Conservation (phyloP, 2,888 invertebrate species). For the Hyles lineata region DNA sequence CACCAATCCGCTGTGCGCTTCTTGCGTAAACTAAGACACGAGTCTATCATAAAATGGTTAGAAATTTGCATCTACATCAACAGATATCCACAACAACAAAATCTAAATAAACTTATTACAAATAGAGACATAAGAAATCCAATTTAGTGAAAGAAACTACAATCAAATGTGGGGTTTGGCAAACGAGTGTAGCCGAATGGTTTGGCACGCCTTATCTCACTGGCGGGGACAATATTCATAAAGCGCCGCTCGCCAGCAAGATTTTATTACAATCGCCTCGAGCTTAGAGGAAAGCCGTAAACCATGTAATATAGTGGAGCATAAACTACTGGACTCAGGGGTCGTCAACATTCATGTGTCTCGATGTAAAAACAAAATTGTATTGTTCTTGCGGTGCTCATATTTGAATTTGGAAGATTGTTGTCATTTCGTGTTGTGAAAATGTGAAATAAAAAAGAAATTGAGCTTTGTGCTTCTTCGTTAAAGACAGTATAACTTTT, state of each 20-base stretch:
- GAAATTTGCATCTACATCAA: no score
- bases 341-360: conserved; percentile 45
- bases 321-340: conserved; percentile 63
- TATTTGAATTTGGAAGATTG: background rate
- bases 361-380: conserved; percentile 6
- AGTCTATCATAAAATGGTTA: no score
- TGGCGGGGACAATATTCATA: conserved; percentile 73
- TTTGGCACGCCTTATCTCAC: conserved; percentile 68
- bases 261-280: conserved; percentile 77
- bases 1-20: no score
- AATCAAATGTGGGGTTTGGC: conserved; percentile 40
- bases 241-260: conserved; percentile 69
- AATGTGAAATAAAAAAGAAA: no score
- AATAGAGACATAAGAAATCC: background rate
- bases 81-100: background rate
- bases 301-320: conserved; percentile 61
- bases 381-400: background rate
- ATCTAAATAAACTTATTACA: background rate
- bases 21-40: no score
- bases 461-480: no score
- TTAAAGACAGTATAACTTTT: no score
- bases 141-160: conserved; percentile 34
- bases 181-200: conserved; percentile 41
- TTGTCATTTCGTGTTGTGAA: background rate
- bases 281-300: conserved; percentile 59